Evolutionary conservation across 92 coral and sea anemone genomes (phyloP).

Genomic region (Umimayanthus chanpuru): DNA sequence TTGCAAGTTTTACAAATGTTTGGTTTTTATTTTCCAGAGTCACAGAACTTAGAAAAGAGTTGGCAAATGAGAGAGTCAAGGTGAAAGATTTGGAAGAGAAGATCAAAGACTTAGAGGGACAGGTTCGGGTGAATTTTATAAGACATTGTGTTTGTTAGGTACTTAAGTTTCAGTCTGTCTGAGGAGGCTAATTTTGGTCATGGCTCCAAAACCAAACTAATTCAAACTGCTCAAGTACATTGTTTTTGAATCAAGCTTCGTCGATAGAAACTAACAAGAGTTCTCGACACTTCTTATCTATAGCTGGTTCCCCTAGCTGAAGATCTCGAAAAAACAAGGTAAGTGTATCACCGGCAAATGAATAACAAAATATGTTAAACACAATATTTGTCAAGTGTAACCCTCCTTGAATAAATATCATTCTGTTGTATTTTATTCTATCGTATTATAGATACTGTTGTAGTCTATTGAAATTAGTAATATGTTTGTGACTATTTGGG

Average conservation of each 20-base stretch:
- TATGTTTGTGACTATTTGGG: too few relatives aligned
- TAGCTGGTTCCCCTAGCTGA: neutral
- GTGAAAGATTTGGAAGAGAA: slow-evolving; percentile 59
- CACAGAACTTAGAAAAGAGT: slow-evolving; percentile 53
- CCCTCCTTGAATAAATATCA: too few relatives aligned
- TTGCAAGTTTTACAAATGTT: neutral
- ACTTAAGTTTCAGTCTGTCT: neutral
- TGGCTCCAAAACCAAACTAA: too few relatives aligned
- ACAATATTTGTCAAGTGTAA: too few relatives aligned
- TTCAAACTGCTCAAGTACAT: neutral
- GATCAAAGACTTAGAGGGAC: slow-evolving; percentile 44
- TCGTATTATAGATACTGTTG: too few relatives aligned
- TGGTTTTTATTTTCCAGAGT: slow-evolving; percentile 48
- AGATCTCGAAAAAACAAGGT: slow-evolving; percentile 41
- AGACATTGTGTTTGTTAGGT: neutral
- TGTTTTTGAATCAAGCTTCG: neutral
- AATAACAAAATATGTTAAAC: too few relatives aligned
- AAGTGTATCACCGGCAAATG: neutral
- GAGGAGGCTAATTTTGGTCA: too few relatives aligned
- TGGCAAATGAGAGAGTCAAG: slow-evolving; percentile 53
- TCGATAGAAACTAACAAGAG: neutral
- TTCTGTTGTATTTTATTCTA: too few relatives aligned
- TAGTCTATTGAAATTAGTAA: too few relatives aligned
- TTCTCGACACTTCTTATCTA: neutral
- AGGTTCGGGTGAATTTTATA: slow-evolving; percentile 23